phyloP scores from a whole-genome alignment of 2,113 vertebrate genomes.

The Euleptes europaea region DNA sequence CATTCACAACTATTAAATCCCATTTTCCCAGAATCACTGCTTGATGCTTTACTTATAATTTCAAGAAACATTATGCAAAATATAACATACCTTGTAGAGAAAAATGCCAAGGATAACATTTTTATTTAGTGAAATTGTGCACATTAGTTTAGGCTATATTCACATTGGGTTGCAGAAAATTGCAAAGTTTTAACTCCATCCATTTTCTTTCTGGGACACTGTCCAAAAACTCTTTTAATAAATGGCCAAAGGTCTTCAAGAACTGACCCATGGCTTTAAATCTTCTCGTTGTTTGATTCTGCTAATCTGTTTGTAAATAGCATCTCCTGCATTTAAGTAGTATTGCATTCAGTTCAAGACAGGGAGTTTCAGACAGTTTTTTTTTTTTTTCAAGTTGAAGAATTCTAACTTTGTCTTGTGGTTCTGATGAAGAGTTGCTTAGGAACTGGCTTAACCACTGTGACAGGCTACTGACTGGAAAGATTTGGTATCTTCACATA shows the following conservation, averaged over 20 bases:
- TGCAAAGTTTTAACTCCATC: not conserved
- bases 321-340: not conserved
- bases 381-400: not conserved
- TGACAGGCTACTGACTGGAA: not conserved
- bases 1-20: not conserved
- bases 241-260: constrained; percentile 2
- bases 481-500: not conserved
- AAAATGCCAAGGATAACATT: not conserved
- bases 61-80: not conserved
- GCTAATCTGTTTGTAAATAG: constrained; percentile 12
- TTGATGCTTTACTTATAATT: not conserved
- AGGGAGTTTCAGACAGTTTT: not conserved
- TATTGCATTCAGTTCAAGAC: not conserved
- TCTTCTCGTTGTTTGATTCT: not conserved
- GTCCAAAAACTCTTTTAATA: constrained; percentile 8
- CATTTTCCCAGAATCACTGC: not conserved
- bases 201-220: not conserved
- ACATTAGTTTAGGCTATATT: not conserved
- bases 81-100: not conserved
- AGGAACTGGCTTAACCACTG: not conserved
- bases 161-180: not conserved
- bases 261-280: constrained; percentile 7
- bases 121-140: not conserved
- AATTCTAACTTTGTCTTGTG: not conserved
- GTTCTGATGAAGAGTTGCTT: not conserved